Conservation (phyloP, 2,797 vertebrate species). For the Delichon dasypus region DNA sequence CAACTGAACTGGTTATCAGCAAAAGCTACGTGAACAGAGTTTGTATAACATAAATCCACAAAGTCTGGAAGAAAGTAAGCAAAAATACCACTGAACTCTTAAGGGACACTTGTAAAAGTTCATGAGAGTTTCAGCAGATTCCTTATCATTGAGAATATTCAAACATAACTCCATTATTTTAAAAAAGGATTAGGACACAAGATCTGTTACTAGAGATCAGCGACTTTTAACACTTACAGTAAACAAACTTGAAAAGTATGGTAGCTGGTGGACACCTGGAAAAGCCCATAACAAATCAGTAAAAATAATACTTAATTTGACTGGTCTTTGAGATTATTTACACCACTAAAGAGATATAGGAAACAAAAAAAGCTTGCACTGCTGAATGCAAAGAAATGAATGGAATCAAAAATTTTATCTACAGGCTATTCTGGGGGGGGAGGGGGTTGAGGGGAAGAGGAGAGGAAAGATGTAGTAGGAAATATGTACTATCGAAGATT, state of each 20-base stretch:
- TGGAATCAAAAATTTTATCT: not conserved
- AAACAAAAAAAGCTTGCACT: not conserved
- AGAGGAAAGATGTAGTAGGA: not conserved
- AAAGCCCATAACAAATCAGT: not conserved
- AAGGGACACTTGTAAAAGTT: slow-evolving; percentile 34
- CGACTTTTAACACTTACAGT: not conserved
- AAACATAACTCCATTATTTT: slow-evolving; percentile 14
- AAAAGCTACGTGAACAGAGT: slow-evolving; percentile 14
- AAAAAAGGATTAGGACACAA: slow-evolving; percentile 47
- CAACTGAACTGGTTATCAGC: not conserved
- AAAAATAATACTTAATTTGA: not conserved
- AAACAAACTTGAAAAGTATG: not conserved
- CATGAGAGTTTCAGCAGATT: slow-evolving; percentile 38
- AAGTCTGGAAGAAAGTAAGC: slow-evolving; percentile 44
- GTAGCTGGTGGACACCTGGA: not conserved
- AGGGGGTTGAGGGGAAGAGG: not conserved
- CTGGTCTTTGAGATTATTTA: not conserved
- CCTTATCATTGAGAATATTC: slow-evolving; percentile 6
- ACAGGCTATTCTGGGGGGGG: not conserved
- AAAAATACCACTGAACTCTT: slow-evolving; percentile 49
- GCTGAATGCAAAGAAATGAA: not conserved
- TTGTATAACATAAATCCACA: slow-evolving; percentile 38
- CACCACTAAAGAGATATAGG: not conserved
- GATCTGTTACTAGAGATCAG: slow-evolving; percentile 25
- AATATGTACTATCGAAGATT: not conserved